Conservation (phyloP, 2,113 vertebrate genomes). For the Burhinus oedicnemus region DNA sequence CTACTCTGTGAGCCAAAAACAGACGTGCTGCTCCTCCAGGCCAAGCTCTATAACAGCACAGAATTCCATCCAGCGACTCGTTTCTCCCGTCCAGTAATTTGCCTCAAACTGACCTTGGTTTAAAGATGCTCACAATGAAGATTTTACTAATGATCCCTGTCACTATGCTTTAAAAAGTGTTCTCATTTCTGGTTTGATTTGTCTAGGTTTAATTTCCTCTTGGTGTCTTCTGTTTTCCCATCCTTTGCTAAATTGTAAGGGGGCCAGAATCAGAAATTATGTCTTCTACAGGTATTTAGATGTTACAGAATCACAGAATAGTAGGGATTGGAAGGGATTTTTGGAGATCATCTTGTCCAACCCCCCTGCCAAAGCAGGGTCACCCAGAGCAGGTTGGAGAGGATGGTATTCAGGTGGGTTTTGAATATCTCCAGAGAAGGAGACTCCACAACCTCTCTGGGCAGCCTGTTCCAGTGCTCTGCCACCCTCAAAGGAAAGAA, state of each 20-base stretch:
- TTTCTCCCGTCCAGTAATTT: neutral
- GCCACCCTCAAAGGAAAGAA: no score
- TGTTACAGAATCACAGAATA: neutral
- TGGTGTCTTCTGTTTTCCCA: neutral
- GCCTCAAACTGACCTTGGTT: neutral
- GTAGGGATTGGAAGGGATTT: no score
- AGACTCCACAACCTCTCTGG: no score
- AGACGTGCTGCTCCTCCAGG: neutral
- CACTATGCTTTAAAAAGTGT: neutral
- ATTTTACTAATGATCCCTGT: neutral
- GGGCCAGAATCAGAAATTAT: neutral
- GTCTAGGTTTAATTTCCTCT: neutral
- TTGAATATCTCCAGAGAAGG: no score
- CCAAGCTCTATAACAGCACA: neutral
- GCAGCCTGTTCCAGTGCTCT: no score
- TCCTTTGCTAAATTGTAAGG: neutral
- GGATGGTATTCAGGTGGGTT: no score
- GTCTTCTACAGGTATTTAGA: neutral
- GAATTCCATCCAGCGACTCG: rapidly evolving
- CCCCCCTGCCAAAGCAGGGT: no score
- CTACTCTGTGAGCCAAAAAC: neutral
- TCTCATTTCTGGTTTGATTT: neutral
- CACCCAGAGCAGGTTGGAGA: no score
- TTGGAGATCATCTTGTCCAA: no score
- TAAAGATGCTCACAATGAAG: neutral